Percentiles rank a stretch among this genome's conserved stretches.
Evolutionary conservation across 2,888 invertebrate species (phyloP).

Genomic region (Caenorhabditis panamensis): DNA sequence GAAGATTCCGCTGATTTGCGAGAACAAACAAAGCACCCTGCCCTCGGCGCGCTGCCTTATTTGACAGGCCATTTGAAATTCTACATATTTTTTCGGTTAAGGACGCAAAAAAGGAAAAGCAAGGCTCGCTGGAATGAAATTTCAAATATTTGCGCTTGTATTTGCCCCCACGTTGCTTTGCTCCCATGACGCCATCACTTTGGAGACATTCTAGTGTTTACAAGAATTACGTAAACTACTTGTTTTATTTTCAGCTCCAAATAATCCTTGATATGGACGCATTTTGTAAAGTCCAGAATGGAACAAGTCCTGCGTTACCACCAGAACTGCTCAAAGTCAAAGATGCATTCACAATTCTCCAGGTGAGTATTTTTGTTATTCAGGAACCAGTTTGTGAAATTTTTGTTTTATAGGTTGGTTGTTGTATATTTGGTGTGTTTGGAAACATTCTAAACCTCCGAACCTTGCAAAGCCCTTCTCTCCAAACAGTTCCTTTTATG

Average conservation of each 20-base stretch:
- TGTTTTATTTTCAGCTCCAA: constrained; percentile 57
- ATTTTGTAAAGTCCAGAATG: constrained; percentile 50
- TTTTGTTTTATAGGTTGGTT: constrained; percentile 66
- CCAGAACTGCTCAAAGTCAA: constrained; percentile 27
- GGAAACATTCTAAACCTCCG: constrained; percentile 89
- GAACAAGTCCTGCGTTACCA: constrained; percentile 8
- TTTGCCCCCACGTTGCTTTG: neutral
- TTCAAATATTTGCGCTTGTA: constrained; percentile 53
- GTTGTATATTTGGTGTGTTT: constrained; percentile 83
- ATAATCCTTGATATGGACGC: constrained; percentile 54
- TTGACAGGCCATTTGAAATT: constrained; percentile 34
- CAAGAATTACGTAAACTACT: no score
- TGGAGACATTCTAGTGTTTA: constrained; percentile 3
- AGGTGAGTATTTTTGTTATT: no score
- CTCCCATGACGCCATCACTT: constrained; percentile 28
- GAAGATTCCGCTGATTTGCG: constrained; percentile 12
- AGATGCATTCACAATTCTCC: constrained; percentile 43
- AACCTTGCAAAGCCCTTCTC: constrained; percentile 88
- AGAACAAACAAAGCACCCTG: constrained; percentile 35
- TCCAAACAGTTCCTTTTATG: constrained; percentile 89
- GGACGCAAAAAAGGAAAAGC: neutral
- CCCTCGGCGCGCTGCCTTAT: constrained; percentile 10
- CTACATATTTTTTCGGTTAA: constrained; percentile 25
- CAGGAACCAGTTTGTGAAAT: no score
- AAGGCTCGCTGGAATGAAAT: constrained; percentile 12